These are phyloP conservation scores for Montipora cactus DNA, from an alignment of 64 coral and sea anemone species.

Conservation along the genomic window DNA sequence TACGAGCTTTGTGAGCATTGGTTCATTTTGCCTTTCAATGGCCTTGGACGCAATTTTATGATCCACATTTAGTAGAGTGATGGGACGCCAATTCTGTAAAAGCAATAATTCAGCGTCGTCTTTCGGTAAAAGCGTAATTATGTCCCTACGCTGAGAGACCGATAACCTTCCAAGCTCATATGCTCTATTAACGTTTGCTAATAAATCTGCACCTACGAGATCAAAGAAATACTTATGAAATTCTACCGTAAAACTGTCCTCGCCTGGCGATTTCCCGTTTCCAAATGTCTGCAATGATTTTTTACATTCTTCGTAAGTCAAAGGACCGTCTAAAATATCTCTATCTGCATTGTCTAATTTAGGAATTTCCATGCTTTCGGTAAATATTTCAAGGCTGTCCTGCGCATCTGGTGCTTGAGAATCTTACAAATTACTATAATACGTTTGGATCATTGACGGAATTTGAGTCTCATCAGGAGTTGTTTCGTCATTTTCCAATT, in stretches of 20 bases:
- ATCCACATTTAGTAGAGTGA: background rate
- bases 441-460: background rate
- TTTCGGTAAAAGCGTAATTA: conserved; percentile 47
- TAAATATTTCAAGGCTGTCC: background rate
- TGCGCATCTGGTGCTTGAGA: too few species aligned
- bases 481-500: background rate
- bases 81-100: conserved; percentile 1
- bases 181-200: background rate
- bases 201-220: background rate
- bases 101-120: background rate
- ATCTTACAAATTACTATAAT: too few species aligned
- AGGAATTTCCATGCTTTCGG: background rate
- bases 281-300: background rate
- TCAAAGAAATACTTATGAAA: background rate
- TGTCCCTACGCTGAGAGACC: conserved; percentile 27
- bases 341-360: background rate
- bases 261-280: background rate
- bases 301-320: background rate
- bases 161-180: background rate
- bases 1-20: too few species aligned
- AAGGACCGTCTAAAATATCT: background rate
- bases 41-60: too few species aligned
- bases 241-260: background rate
- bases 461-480: background rate
- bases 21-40: too few species aligned